These are phyloP conservation scores for Ceyx margarethae DNA, from an alignment of 2,113 vertebrate genomes.

Conservation along the genomic window DNA sequence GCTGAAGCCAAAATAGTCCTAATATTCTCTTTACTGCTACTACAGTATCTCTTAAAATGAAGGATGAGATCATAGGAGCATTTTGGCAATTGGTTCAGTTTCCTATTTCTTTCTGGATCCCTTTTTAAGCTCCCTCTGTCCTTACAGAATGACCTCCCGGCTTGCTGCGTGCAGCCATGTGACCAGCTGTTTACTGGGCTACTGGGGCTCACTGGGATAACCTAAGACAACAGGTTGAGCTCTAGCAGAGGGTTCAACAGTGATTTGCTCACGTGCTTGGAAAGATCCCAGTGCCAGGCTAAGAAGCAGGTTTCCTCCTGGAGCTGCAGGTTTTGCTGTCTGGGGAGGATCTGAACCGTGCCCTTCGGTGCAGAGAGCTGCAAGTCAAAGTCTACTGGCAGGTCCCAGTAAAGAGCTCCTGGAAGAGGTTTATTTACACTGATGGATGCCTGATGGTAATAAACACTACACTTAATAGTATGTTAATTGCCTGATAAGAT, in stretches of 20 bases:
- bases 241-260: not conserved
- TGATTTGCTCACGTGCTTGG: not conserved
- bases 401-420: not conserved
- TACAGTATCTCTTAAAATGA: slow-evolving; percentile 74
- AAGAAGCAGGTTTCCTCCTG: not conserved
- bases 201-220: slow-evolving; percentile 57
- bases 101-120: slow-evolving; percentile 74
- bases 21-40: slow-evolving; percentile 77
- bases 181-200: slow-evolving; percentile 71
- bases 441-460: not conserved
- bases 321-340: accelerated
- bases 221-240: slow-evolving; percentile 23
- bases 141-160: slow-evolving; percentile 65
- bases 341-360: not conserved
- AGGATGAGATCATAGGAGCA: slow-evolving; percentile 78
- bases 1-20: slow-evolving; percentile 77
- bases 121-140: slow-evolving; percentile 71
- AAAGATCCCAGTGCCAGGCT: not conserved
- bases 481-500: not conserved
- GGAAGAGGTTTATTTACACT: not conserved
- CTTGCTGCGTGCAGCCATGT: slow-evolving; percentile 42
- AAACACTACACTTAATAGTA: not conserved
- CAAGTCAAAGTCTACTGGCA: not conserved
- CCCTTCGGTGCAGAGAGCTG: not conserved
- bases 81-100: slow-evolving; percentile 76